A percentile compares a stretch with the other conserved stretches of the same genome.
Evolutionary conservation across 2,797 vertebrate species (phyloP).

Genomic region (Acomys russatus): DNA sequence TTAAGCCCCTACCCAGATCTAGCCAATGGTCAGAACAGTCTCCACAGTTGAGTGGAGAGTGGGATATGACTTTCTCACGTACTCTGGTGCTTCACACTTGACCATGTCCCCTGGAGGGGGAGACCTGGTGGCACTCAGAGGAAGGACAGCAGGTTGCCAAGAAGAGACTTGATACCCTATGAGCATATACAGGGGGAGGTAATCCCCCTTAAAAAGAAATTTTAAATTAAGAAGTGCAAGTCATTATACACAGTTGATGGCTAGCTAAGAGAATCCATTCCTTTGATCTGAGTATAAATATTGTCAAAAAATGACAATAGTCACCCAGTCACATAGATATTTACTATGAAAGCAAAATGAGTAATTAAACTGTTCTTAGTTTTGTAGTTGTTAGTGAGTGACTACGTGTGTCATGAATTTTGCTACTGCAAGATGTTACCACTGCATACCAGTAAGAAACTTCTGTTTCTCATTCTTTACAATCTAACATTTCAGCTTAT

Average conservation of each 20-base stretch:
- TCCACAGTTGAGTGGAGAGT: no score
- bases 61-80: no score
- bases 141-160: no score
- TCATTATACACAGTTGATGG: not conserved
- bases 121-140: no score
- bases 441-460: rapidly evolving
- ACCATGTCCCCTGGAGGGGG: no score
- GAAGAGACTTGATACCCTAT: no score
- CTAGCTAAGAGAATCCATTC: not conserved
- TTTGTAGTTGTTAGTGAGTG: not conserved
- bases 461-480: not conserved
- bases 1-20: no score
- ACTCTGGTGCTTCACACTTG: no score
- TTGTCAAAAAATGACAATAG: not conserved
- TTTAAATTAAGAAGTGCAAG: not conserved
- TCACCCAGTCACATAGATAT: not conserved
- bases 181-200: no score
- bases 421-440: not conserved
- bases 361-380: not conserved
- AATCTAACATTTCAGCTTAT: not conserved
- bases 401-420: not conserved
- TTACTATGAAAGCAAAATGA: not conserved
- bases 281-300: constrained; percentile 14
- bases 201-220: not conserved
- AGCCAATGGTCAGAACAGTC: no score